Conservation (phyloP, 2,888 invertebrate species). For the Creontiades dilutus region DNA sequence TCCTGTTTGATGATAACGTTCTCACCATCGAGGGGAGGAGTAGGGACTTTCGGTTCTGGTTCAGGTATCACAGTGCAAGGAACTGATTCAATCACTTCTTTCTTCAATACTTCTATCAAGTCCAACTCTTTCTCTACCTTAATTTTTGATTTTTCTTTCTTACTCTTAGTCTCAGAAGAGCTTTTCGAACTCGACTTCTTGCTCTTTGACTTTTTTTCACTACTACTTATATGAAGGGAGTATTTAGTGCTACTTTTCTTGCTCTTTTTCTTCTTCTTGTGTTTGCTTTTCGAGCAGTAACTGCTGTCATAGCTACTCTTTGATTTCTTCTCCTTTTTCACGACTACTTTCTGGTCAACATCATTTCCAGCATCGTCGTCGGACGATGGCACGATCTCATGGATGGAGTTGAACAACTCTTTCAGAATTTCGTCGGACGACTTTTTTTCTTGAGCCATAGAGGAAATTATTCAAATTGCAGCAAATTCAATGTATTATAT, state of each 20-base stretch:
- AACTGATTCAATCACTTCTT: conserved; percentile 42
- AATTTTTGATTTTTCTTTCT: conserved; percentile 1
- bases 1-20: conserved; percentile 12
- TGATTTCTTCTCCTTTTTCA: conserved; percentile 64
- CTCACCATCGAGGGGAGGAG: neutral
- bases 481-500: neutral
- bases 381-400: conserved; percentile 59
- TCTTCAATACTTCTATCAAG: conserved; percentile 63
- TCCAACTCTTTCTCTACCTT: conserved; percentile 52
- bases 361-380: conserved; percentile 31
- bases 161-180: neutral
- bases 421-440: conserved; percentile 66
- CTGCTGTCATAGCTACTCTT: conserved; percentile 56
- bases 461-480: neutral
- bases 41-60: neutral
- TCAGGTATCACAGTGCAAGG: neutral
- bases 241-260: conserved; percentile 60
- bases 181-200: conserved; percentile 48
- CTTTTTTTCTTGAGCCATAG: conserved; percentile 58
- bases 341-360: conserved; percentile 28
- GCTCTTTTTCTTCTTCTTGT: conserved; percentile 65
- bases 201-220: conserved; percentile 32
- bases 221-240: conserved; percentile 22
- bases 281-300: conserved; percentile 58
- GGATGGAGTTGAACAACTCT: conserved; percentile 65